A percentile compares a stretch with the other conserved stretches of the same genome.
phyloP scores from a whole-genome alignment of 2,113 vertebrate genomes.

The Dicerorhinus sumatrensis region DNA sequence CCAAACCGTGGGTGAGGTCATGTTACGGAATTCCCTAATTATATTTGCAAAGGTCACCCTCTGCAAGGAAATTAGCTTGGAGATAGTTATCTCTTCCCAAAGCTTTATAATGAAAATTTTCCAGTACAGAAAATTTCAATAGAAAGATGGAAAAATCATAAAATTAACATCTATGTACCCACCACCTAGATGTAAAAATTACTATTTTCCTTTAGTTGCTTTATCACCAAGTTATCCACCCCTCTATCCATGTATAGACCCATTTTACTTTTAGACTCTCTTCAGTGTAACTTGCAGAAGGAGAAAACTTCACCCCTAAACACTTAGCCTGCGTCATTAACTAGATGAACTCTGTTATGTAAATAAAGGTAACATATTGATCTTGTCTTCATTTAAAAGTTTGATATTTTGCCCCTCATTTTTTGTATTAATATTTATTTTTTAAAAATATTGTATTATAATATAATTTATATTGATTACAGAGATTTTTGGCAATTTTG shows the following conservation, averaged over 20 bases:
- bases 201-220: not conserved
- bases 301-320: not conserved
- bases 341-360: not conserved
- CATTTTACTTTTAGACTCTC: not conserved
- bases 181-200: not conserved
- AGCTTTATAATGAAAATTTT: not conserved
- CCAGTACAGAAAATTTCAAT: not conserved
- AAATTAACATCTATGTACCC: not conserved
- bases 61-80: too few species aligned
- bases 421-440: not conserved
- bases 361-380: not conserved
- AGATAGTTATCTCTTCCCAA: not conserved
- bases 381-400: not conserved
- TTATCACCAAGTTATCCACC: not conserved
- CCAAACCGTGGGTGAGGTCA: too few species aligned
- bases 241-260: not conserved
- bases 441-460: not conserved
- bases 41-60: too few species aligned
- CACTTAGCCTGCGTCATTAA: not conserved
- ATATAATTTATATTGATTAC: not conserved
- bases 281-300: not conserved
- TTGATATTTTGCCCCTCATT: not conserved
- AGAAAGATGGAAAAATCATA: not conserved
- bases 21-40: too few species aligned
- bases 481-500: not conserved